Base-by-base conservation (phyloP, 2,797 vertebrate species). In the Hypotaenidia philippensis region DNA sequence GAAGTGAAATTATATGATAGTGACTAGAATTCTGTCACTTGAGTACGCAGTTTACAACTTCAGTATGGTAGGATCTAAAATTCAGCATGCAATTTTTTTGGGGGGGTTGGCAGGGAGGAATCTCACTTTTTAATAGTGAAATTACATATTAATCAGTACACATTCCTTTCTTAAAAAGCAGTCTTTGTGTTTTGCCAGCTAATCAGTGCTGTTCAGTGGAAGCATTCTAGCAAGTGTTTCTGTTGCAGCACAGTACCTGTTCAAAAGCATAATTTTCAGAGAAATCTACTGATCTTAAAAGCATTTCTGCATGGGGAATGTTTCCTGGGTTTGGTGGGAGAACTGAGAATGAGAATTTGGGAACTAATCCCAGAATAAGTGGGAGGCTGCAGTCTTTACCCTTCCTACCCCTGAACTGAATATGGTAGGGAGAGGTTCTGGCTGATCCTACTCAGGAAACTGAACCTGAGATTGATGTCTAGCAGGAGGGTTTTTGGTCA, bases 121-220 rank as follows among this genome's bases (percentile, higher is more conserved):
- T n/a, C 11, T n/a, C 14, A 4, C 70, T 88, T 87, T 64, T 12
- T 3, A 66, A 82, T 11, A 29, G 9, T 40, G 65, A 82, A 88
- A 59, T 61, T 29, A 7, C 5, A 10, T n/a, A 26, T 77, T 87
- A 89, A 80, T 89, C 36, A 68, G 40, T 31, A 41, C 0, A 0
- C 0, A 0, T 78, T 91, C 7, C n/a, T 86, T 18, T 81, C 55
- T 90, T 84, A 61, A 84, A 93, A 89, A 71, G 26, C 18, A 74
- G 81, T 26, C 9, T 77, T 92, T 75, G 31, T 74, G 38, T 83
- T 95, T 80, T 97, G 83, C 81, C 68, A 92, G n/a, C 49, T 90
- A 66, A 87, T 84, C 71, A 68, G 49, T 69, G 23, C 12, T 41
- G 23, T 52, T 89, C 36, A 66, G 40, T 68, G 26, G 31, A 38